Percentiles rank a stretch among this genome's conserved stretches.
These are phyloP conservation scores for Coregonus ussuriensis DNA, from an alignment of 2,797 vertebrate species.

Conservation along the genomic window DNA sequence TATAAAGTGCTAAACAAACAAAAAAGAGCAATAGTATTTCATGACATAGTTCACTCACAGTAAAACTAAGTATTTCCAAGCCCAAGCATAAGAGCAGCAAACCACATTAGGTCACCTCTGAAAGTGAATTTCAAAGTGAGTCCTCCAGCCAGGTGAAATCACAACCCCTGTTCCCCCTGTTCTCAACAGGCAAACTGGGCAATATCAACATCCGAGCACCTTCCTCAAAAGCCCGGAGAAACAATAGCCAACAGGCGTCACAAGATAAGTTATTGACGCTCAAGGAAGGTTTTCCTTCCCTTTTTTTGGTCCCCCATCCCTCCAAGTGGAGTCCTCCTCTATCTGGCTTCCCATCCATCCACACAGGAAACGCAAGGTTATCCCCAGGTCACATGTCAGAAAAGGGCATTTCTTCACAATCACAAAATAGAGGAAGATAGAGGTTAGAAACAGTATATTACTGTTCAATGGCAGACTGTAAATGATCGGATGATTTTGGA, in stretches of 20 bases:
- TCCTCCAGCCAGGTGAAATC: slow-evolving; percentile 14
- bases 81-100: no score
- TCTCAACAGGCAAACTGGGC: slow-evolving; percentile 17
- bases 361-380: slow-evolving; percentile 54
- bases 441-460: not conserved
- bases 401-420: not conserved
- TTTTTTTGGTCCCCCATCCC: slow-evolving; percentile 69
- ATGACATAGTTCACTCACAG: no score
- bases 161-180: not conserved
- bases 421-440: not conserved
- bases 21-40: no score
- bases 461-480: not conserved
- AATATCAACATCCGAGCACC: slow-evolving; percentile 12
- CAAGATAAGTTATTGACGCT: slow-evolving; percentile 72
- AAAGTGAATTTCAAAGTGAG: not conserved
- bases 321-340: slow-evolving; percentile 19
- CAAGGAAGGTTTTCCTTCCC: slow-evolving; percentile 77
- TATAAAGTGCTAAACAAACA: no score
- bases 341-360: slow-evolving; percentile 43
- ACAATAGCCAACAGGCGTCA: slow-evolving; percentile 75
- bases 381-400: not conserved
- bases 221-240: slow-evolving; percentile 64
- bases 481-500: no score
- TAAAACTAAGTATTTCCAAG: no score
- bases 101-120: not conserved